Percentiles rank a stretch among this genome's conserved stretches.
Evolutionary conservation across 2,888 invertebrate genomes (phyloP).

Genomic region (Polietes domitor): DNA sequence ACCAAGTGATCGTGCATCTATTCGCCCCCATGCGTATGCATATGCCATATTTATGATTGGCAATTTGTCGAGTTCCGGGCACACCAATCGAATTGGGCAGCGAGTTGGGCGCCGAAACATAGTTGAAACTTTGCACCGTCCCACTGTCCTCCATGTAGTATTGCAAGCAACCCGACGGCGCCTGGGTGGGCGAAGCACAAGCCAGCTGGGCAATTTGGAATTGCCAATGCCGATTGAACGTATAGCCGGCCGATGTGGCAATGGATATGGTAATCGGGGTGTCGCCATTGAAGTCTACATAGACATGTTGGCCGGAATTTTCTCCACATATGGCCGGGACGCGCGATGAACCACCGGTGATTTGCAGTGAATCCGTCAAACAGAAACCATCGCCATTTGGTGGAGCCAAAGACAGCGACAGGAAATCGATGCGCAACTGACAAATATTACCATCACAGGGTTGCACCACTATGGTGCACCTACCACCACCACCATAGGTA

Average conservation of each 20-base stretch:
- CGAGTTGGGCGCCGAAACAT: conserved; percentile 84
- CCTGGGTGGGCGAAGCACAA: conserved; percentile 87
- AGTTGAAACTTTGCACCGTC: conserved; percentile 89
- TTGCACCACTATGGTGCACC: conserved; percentile 87
- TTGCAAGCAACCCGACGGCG: conserved; percentile 90
- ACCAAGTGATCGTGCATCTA: conserved; percentile 88
- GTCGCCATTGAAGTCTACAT: conserved; percentile 87
- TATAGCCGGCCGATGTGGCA: conserved; percentile 84
- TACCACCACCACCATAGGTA: conserved; percentile 85
- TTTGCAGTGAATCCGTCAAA: conserved; percentile 85
- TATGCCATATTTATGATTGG: conserved; percentile 88
- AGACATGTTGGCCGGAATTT: conserved; percentile 90
- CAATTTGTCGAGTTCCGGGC: conserved; percentile 87
- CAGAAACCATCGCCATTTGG: conserved; percentile 88
- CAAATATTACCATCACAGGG: conserved; percentile 84
- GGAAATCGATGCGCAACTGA: conserved; percentile 89
- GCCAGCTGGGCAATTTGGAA: conserved; percentile 87
- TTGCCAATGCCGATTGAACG: conserved; percentile 88
- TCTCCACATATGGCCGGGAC: conserved; percentile 90
- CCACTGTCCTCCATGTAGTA: conserved; percentile 85
- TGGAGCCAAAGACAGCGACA: conserved; percentile 87
- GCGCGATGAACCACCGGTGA: conserved; percentile 86
- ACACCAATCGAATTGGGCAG: conserved; percentile 82
- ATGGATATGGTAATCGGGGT: conserved; percentile 86
- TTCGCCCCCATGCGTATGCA: conserved; percentile 88